Percentiles rank a stretch among this genome's conserved stretches.
Conservation (phyloP, 2,888 invertebrate species). For the Ophion costatus region DNA sequence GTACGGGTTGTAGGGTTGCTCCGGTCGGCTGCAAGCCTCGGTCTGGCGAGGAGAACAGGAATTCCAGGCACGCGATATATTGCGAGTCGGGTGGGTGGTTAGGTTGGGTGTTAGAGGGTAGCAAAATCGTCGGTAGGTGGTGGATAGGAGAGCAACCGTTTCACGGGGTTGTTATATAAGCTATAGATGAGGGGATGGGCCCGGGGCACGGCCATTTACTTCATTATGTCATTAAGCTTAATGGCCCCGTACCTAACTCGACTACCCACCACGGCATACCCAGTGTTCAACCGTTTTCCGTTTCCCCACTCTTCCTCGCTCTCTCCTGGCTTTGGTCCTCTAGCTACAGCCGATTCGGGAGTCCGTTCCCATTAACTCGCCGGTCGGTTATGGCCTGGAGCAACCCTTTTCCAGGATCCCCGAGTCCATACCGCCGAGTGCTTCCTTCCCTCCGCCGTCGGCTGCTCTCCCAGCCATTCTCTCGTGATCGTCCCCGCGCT, state of each 20-base stretch:
- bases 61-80: constrained; percentile 83
- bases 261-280: constrained; percentile 60
- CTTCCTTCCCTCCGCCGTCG: constrained; percentile 36
- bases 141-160: constrained; percentile 17
- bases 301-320: constrained; percentile 40
- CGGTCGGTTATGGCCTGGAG: constrained; percentile 34
- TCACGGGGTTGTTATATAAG: constrained; percentile 81
- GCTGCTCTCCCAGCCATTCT: constrained; percentile 25
- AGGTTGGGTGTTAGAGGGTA: constrained; percentile 65
- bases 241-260: constrained; percentile 83
- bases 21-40: constrained; percentile 76
- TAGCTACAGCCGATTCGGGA: constrained; percentile 63
- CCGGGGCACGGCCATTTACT: constrained; percentile 82
- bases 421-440: constrained; percentile 64
- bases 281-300: constrained; percentile 33
- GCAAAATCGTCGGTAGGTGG: constrained; percentile 48
- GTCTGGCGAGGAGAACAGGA: constrained; percentile 77
- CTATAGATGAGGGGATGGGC: constrained; percentile 73
- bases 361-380: constrained; percentile 71
- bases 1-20: constrained; percentile 51
- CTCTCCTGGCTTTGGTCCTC: constrained; percentile 27
- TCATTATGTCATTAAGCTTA: constrained; percentile 84
- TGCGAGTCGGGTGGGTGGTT: constrained; percentile 74
- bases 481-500: constrained; percentile 12
- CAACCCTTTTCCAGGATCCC: constrained; percentile 49